Evolutionary conservation across 2,113 vertebrate species (phyloP).

Genomic region (Ondatra zibethicus): DNA sequence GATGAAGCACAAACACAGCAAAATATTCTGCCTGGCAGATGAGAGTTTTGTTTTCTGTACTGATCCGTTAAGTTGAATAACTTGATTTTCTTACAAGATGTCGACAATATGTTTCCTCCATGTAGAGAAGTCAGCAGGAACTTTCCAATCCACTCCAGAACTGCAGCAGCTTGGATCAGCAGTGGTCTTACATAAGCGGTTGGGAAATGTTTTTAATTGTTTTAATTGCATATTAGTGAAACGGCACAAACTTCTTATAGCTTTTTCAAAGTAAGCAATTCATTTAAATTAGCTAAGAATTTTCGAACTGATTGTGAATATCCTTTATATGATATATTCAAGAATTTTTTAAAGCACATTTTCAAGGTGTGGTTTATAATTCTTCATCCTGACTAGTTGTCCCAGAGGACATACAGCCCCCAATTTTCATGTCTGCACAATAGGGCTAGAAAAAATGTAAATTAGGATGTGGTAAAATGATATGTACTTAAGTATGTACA

Average conservation of each 20-base stretch:
- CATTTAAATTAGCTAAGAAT: not conserved
- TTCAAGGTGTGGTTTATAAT: conserved; percentile 30
- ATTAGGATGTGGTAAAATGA: not conserved
- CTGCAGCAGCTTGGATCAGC: conserved; percentile 1
- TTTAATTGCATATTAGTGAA: conserved; percentile 46
- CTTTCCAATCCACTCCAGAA: not conserved
- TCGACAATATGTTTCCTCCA: conserved; percentile 64
- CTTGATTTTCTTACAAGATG: conserved; percentile 71
- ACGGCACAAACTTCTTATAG: conserved; percentile 15
- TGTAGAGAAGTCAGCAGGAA: not conserved
- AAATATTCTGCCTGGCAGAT: conserved; percentile 58
- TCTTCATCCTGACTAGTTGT: conserved; percentile 29
- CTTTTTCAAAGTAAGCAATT: conserved; percentile 18
- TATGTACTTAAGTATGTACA: not conserved
- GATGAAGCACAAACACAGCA: conserved; percentile 53
- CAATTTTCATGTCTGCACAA: conserved; percentile 14
- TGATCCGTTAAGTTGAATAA: conserved; percentile 72
- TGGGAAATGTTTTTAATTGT: conserved; percentile 64
- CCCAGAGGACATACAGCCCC: not conserved
- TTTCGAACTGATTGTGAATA: conserved; percentile 16
- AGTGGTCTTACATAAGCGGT: not conserved
- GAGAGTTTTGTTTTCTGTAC: conserved; percentile 66
- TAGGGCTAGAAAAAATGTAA: conserved; percentile 18
- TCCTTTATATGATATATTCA: conserved; percentile 26
- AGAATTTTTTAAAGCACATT: conserved; percentile 4